Conservation (phyloP, 2,113 vertebrate genomes). For the Muntiacus muntjak region DNA sequence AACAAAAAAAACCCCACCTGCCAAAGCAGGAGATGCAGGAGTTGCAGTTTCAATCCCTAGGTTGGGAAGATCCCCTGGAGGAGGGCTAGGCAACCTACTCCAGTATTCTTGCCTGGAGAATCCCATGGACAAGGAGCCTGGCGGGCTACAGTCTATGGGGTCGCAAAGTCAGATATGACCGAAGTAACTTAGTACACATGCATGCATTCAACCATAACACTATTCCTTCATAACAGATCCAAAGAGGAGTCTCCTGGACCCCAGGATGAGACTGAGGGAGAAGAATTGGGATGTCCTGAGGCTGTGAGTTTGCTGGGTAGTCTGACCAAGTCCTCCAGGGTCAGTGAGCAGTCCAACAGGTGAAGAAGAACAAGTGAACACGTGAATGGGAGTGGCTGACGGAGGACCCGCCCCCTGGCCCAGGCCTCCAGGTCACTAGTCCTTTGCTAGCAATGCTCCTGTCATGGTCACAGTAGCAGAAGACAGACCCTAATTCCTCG, state of each 20-base stretch:
- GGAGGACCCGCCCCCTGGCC: not conserved
- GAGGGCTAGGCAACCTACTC: not conserved
- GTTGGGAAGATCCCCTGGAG: not conserved
- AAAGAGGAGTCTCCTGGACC: not conserved
- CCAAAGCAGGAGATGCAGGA: not conserved
- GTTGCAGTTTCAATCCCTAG: not conserved
- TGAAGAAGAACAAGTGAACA: not conserved
- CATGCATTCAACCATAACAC: not conserved
- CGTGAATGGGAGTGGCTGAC: not conserved
- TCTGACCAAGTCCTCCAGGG: not conserved
- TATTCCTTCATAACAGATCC: not conserved
- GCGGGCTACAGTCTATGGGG: not conserved
- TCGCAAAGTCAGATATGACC: not conserved
- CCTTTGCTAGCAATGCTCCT: not conserved
- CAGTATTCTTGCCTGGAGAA: not conserved
- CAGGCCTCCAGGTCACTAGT: not conserved
- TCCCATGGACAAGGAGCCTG: not conserved
- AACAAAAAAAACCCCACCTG: accelerated
- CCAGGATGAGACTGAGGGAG: not conserved
- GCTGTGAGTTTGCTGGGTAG: not conserved
- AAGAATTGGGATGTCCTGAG: not conserved
- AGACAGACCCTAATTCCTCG: not conserved
- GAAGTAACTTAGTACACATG: not conserved
- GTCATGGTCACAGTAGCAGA: not conserved
- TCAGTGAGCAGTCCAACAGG: not conserved